Base-by-base conservation (phyloP, 2,888 invertebrate genomes). In the Nymphalis urticae region DNA sequence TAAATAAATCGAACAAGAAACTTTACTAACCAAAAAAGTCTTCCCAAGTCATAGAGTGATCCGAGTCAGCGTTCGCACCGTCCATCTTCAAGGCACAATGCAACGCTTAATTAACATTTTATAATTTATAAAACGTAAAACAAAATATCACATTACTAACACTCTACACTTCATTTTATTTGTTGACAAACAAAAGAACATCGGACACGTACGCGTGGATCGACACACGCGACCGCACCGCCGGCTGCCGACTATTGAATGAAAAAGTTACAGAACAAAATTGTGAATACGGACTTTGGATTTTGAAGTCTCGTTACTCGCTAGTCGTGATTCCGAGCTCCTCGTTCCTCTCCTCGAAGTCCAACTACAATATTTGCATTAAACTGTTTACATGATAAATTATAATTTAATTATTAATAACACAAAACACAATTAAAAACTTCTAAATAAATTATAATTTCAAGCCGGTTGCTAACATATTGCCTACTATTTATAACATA, bases 21-120 rank as follows among this genome's bases (percentile, higher is more conserved):
- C 54, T 51, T 70, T 74, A 93, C 94, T 89, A 81, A 95, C 95
- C 95, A 82, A 95, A 95, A 93, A 95, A 95, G 82, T 95, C 95
- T 86, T 95, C 95, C 95, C 95, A 95, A 83, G 94, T 95, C 93
- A 95, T 94, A 84, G 95, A 95, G 80, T 94, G 94, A 87, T 95
- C 95, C 78, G 95, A 95, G 85, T 95, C 95, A 80, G 92, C 92
- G 79, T 89, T 92, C 77, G 90, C 86, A 82, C 90, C 92, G 83
- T 93, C 93, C 93, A 93, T 93, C 82, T 88, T 91, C 83, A 76
- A 78, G 73, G 47, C 73, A 86, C 85, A 81, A 76, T 75, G 71
- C 75, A 76, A 74, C 73, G 77, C 75, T 81, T 85, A 82, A 81
- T 80, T 70, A 78, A 82, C 85, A 87, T 77, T 69, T 71, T 68